Evolutionary conservation across 2,888 invertebrate species (phyloP), one percentile per base, ranked within the genome.

Genomic region (Tetragnatha montana): DNA sequence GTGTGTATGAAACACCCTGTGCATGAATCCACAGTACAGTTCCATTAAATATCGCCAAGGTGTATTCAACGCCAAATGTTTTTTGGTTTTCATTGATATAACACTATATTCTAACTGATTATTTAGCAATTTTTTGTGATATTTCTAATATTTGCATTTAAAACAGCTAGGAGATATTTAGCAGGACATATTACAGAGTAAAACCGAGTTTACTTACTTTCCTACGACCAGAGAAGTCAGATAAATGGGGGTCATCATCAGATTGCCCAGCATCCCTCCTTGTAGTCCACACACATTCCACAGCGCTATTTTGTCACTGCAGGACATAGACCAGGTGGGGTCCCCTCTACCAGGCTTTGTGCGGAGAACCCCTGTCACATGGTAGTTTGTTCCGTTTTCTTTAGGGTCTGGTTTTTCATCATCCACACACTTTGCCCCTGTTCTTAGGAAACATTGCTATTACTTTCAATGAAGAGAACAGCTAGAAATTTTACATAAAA

Each of bases 281-380:
- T 95, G 98, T 49, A 97, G 93, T 0, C 98, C 98, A 60, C 97
- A 93, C 90, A 96, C 94, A 93, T 96, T 96, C 98, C 98, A 99
- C 92, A 96, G 96, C 3, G 97, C 96, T 17, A 99, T 94, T 95
- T 99, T 99, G 94, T 99, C 98, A 93, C 98, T 98, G 93, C 98
- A 99, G 0, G 98, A 98, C 92, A 98, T 95, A 12, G 98, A 98
- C 73, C 97, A 93, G 0, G 98, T 98, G 79, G 96, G 96, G 93
- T 97, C 96, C 0, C 98, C 98, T 92, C 98, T 95, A 0, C 98
- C 98, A 50, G 98, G 98, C 93, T 98, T 98, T 0, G 96, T 97
- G 87, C 98, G 95, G 12, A 97, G 95, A 92, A 92, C 95, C 50
- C 97, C 96, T 17, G 95, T 93, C 76, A 94, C 93, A 93, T 97